A percentile compares a stretch with the other conserved stretches of the same genome.
phyloP scores from a whole-genome alignment of 2,797 vertebrate genomes.

The Allobates femoralis region DNA sequence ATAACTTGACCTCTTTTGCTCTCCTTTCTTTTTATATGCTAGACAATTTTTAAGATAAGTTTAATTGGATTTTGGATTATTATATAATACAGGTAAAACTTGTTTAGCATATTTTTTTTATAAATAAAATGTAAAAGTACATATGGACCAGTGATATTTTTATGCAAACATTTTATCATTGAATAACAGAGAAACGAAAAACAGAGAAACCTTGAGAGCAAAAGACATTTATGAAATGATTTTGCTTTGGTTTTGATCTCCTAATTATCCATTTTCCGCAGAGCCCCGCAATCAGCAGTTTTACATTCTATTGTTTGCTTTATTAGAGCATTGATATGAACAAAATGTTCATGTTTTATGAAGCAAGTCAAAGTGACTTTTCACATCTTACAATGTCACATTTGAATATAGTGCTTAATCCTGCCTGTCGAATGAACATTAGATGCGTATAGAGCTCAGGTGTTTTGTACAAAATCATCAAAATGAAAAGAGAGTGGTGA shows the following conservation, averaged over 20 bases:
- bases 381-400: slow-evolving; percentile 23
- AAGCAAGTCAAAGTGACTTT: slow-evolving; percentile 22
- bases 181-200: background rate
- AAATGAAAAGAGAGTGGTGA: slow-evolving; percentile 40
- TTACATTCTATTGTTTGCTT: background rate
- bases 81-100: background rate
- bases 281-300: background rate
- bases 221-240: background rate
- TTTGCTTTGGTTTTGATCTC: background rate
- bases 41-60: background rate
- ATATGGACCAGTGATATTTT: background rate
- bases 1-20: background rate
- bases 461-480: slow-evolving; percentile 42
- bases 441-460: slow-evolving; percentile 40
- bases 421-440: background rate
- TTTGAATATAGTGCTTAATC: slow-evolving; percentile 5
- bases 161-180: background rate
- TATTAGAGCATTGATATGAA: slow-evolving; percentile 12
- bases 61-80: background rate
- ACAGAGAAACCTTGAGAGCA: background rate
- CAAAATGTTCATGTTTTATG: slow-evolving; percentile 27
- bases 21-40: background rate
- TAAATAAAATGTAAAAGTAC: background rate
- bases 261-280: background rate
- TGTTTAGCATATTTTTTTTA: background rate